Conservation (phyloP, 2,888 invertebrate species). For the Mystacides longicornis region DNA sequence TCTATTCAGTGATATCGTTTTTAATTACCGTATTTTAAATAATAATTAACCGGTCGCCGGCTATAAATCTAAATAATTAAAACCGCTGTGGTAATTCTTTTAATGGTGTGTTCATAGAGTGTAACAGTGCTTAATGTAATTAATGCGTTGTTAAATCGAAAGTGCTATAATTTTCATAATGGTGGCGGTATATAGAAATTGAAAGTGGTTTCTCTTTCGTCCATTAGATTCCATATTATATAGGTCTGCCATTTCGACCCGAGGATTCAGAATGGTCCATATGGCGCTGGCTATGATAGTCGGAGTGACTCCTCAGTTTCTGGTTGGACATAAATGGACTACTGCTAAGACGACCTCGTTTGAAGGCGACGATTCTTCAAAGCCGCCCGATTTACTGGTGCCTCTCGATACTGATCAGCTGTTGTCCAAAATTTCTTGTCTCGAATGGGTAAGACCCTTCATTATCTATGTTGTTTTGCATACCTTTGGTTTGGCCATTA, state of each 20-base stretch:
- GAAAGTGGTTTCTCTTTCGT: neutral
- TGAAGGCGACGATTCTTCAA: conserved; percentile 40
- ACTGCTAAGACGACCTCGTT: conserved; percentile 40
- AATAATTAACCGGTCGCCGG: too few species aligned
- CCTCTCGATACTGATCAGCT: conserved; percentile 9
- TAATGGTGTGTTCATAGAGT: neutral
- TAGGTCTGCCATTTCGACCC: neutral
- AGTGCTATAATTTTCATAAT: neutral
- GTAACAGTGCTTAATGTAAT: neutral
- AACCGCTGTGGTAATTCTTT: too few species aligned
- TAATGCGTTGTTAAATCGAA: neutral
- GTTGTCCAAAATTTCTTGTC: conserved; percentile 4
- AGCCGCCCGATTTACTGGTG: conserved; percentile 9
- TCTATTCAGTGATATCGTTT: too few species aligned
- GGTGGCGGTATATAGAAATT: neutral
- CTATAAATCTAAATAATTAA: too few species aligned
- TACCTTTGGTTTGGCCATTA: too few species aligned
- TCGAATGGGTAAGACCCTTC: conserved; percentile 7
- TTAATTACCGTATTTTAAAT: too few species aligned
- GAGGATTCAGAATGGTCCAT: conserved; percentile 36
- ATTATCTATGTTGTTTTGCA: too few species aligned
- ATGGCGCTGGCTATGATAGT: conserved; percentile 47
- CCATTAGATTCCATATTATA: neutral
- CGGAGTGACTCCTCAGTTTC: conserved; percentile 43
- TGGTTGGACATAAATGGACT: conserved; percentile 36